Base-by-base conservation (phyloP, 2,888 invertebrate genomes). In the Drosophila nr. medialis region DNA sequence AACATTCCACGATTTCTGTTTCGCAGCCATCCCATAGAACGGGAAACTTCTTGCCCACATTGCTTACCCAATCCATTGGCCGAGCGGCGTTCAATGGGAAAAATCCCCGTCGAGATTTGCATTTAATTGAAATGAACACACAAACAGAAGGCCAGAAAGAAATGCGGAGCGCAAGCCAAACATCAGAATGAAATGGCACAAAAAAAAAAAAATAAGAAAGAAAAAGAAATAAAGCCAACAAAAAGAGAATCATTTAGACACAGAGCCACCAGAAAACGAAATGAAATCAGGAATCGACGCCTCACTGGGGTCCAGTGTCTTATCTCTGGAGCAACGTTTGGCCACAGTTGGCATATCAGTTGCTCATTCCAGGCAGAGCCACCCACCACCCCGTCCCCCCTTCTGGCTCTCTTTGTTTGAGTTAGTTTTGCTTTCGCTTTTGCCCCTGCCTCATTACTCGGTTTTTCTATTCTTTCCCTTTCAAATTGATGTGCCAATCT, bases 51-150 rank as follows among this genome's bases (percentile, higher is more conserved):
- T 65, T 56, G 61, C 50, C 11, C 61, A 51, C 42, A 53, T 50
- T 48, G 49, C 42, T 36, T 38, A 58, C 27, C 24, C 55, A 50
- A 53, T 45, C 64, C 64, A 50, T 51, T 58, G 61, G n/a, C 27
- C 64, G 45, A 53, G 53, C 68, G 36, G 53, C 70, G 64, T 81
- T 77, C 75, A 72, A 77, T 81, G 83, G 63, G 48, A 63, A 86
- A 77, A 66, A 71, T 74, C 72, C 72, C 77, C 60, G 71, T 59
- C 65, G 82, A 87, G 89, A 86, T 86, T 86, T 86, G 87, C 85
- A 86, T 86, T 86, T 86, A 86, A 86, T 86, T 86, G 85, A 86
- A 86, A 86, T 87, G 89, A 86, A 89, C 64, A 59, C 70, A 71
- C 75, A 77, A 50, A 59, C 48, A 72, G 55, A 61, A 53, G 66